Percentiles rank a stretch among this genome's conserved stretches.
Conservation (phyloP, 1,140 invertebrate species). For the Pseudomyrmex sp. region DNA sequence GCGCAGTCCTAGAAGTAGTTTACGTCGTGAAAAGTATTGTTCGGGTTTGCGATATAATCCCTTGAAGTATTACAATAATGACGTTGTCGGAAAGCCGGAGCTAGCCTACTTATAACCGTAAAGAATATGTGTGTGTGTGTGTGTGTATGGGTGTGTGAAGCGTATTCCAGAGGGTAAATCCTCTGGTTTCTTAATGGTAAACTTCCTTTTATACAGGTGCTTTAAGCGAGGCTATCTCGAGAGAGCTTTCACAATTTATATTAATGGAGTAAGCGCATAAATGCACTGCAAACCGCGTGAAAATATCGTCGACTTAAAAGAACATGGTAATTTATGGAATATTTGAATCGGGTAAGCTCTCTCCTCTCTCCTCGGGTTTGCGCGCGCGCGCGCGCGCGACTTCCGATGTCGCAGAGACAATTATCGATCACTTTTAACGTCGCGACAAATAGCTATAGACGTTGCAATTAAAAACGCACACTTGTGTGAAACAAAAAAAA, state of each 20-base stretch:
- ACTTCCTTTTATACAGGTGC: conserved; percentile 53
- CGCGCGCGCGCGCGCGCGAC: too few species aligned
- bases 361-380: too few species aligned
- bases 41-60: not conserved
- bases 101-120: conserved; percentile 7
- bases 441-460: too few species aligned
- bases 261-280: conserved; percentile 65
- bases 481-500: too few species aligned
- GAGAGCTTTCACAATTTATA: conserved; percentile 64
- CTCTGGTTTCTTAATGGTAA: conserved; percentile 59
- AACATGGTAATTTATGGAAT: conserved; percentile 22
- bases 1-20: too few species aligned
- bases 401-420: too few species aligned
- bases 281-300: conserved; percentile 24
- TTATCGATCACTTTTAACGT: too few species aligned
- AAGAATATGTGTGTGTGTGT: conserved; percentile 32
- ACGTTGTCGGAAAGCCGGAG: conserved; percentile 1
- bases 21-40: too few species aligned
- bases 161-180: conserved; percentile 48
- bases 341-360: not conserved
- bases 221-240: conserved; percentile 51
- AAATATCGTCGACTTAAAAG: conserved; percentile 35
- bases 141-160: not conserved
- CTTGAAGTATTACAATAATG: not conserved
- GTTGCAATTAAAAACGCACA: too few species aligned